Evolutionary conservation across 2,888 invertebrate genomes (phyloP).

Genomic region (Cyclophora punctaria): DNA sequence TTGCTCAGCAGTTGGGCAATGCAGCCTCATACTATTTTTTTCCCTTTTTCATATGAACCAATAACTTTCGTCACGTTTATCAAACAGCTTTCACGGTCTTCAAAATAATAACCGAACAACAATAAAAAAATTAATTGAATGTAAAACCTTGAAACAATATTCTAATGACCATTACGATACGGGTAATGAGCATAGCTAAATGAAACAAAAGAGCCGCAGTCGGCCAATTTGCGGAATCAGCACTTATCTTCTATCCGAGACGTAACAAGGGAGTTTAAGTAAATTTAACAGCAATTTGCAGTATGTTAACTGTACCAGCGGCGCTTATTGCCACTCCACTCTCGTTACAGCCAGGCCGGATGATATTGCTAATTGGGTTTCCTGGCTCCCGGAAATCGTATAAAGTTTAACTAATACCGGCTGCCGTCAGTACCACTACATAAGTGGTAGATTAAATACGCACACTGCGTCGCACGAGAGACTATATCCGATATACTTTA

Average conservation of each 20-base stretch:
- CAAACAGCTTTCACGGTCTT: too few species aligned
- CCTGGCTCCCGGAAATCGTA: conserved; percentile 61
- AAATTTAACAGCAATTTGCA: conserved; percentile 64
- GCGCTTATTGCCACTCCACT: conserved; percentile 50
- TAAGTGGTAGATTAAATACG: conserved; percentile 18
- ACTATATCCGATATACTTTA: conserved; percentile 7
- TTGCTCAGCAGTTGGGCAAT: too few species aligned
- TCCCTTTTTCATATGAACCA: too few species aligned
- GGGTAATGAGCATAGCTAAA: conserved; percentile 2
- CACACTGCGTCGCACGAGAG: conserved; percentile 7
- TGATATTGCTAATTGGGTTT: conserved; percentile 71
- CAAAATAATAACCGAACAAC: too few species aligned
- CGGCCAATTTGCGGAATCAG: conserved; percentile 34
- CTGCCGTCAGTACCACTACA: conserved; percentile 32
- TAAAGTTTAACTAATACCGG: conserved; percentile 59
- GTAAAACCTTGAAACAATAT: too few species aligned
- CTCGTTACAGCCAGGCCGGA: conserved; percentile 53
- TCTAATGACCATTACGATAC: conserved; percentile 3
- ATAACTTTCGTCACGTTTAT: too few species aligned
- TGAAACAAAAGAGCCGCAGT: conserved; percentile 18
- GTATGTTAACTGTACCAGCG: conserved; percentile 54
- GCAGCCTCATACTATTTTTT: too few species aligned
- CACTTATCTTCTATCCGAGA: conserved; percentile 33
- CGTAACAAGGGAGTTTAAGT: conserved; percentile 46
- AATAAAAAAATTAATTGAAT: too few species aligned